Base-by-base conservation (phyloP, 2,113 vertebrate species). In the Bubalus kerabau region DNA sequence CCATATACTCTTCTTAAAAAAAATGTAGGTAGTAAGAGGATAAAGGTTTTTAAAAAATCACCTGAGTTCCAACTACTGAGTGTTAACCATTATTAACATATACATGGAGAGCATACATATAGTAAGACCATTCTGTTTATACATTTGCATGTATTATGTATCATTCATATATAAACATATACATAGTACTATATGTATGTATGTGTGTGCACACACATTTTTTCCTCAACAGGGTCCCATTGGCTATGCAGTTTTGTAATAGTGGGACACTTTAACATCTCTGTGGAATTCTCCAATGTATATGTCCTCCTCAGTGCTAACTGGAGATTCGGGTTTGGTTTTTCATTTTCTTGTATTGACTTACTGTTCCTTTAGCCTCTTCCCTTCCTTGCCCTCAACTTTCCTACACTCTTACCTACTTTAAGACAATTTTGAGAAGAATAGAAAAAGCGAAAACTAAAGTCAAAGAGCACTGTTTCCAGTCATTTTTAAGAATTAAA, bases 401-500 rank as follows among this genome's bases (percentile, higher is more conserved):
- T 32, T 90, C 60, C 64, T 60, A 24, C 12, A 15, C 16, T 52
- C 91, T 90, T 24, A 90, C n/a, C 30, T 76, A 52, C 50, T 90
- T 23, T 36, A 76, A 83, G 50, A 90, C 30, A 91, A 48, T 93
- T 96, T 91, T 80, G 90, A 96, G 90, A 87, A 85, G 50, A 95
- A 13, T 28, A 62, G 78, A 74, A 78, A 48, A 74, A 90, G 74
- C 40, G 21, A 92, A 95, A 88, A 86, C 59, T 90, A 7, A 92
- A 21, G 50, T 95, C 76, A 96, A 48, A 93, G 85, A 89, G 7
- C 26, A 40, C 48, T 48, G 54, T 95, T 92, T 95, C 24, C 50
- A 84, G 71, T 96, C 86, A 94, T 91, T 93, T 96, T 80, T 94
- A 26, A 57, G 28, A 81, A 36, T 94, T 82, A 96, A 97, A 96